Evolutionary conservation across 2,888 invertebrate species (phyloP).

Genomic region (Cephus spinipes): DNA sequence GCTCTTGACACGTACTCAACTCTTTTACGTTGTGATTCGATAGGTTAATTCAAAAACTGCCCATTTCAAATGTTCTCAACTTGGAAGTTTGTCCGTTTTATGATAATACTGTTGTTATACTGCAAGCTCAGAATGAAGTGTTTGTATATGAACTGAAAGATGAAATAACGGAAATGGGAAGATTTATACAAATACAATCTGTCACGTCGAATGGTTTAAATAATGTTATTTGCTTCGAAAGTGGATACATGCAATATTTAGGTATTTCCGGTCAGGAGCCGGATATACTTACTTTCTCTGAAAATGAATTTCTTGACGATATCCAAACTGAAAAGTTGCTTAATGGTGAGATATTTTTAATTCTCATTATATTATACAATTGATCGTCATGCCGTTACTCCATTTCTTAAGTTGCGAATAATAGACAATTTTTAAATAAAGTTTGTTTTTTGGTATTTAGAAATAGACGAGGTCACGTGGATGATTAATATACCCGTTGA

Average conservation of each 20-base stretch:
- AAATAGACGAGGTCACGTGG: conserved; percentile 41
- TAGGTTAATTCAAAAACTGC: conserved; percentile 39
- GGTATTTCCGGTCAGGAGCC: conserved; percentile 44
- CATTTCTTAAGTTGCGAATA: not conserved
- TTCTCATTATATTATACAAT: not conserved
- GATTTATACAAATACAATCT: conserved; percentile 33
- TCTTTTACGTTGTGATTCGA: conserved; percentile 7
- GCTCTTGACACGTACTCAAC: conserved; percentile 13
- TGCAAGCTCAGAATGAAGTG: conserved; percentile 35
- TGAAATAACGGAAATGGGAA: conserved; percentile 24
- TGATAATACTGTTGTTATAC: conserved; percentile 31
- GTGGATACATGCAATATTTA: conserved; percentile 48
- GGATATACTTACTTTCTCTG: conserved; percentile 39
- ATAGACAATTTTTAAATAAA: not conserved
- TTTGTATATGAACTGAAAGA: conserved; percentile 43
- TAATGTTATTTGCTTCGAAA: conserved; percentile 53
- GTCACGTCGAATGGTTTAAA: conserved; percentile 38
- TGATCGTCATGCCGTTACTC: not conserved
- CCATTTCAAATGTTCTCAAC: conserved; percentile 29
- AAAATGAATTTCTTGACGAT: conserved; percentile 40
- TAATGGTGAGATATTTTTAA: conserved; percentile 33
- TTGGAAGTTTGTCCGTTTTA: conserved; percentile 41
- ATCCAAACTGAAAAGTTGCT: conserved; percentile 39
- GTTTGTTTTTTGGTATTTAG: conserved; percentile 31
- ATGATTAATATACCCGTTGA: conserved; percentile 54